Evolutionary conservation across 2,888 invertebrate species (phyloP).

Genomic region (Pasiphila rectangulata): DNA sequence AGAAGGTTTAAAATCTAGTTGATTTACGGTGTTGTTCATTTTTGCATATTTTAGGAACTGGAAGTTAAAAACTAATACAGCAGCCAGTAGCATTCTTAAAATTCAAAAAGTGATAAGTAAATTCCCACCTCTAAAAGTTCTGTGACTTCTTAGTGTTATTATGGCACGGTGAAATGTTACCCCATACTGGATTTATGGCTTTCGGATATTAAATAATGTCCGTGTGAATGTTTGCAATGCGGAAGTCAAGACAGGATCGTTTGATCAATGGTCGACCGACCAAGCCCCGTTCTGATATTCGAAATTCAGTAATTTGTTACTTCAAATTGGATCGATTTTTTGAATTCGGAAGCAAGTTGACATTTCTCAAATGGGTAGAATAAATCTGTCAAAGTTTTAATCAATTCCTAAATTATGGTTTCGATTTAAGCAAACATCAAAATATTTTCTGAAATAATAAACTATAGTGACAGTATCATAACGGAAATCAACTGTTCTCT

Average conservation of each 20-base stretch:
- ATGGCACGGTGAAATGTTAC: slow-evolving; percentile 9
- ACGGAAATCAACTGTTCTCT: slow-evolving; percentile 1
- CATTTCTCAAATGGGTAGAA: not conserved
- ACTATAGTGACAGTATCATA: too few relatives aligned
- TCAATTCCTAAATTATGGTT: not conserved
- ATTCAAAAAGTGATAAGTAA: too few relatives aligned
- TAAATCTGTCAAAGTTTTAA: not conserved
- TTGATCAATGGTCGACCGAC: not conserved
- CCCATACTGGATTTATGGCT: slow-evolving; percentile 20
- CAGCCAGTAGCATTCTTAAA: too few relatives aligned
- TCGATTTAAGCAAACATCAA: too few relatives aligned
- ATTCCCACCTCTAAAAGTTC: slow-evolving; percentile 1
- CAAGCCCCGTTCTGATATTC: not conserved
- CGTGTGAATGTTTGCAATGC: slow-evolving; percentile 23
- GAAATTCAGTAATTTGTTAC: not conserved
- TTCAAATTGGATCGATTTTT: not conserved
- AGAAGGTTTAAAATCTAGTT: too few relatives aligned
- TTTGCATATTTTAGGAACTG: too few relatives aligned
- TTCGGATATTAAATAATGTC: slow-evolving; percentile 24
- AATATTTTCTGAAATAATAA: too few relatives aligned
- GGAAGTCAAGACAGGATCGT: slow-evolving; percentile 20
- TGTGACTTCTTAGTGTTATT: slow-evolving; percentile 1
- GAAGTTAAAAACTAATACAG: too few relatives aligned
- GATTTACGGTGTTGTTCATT: too few relatives aligned
- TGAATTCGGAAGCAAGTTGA: not conserved